phyloP scores from a whole-genome alignment of 2,797 vertebrate genomes.

The Molossus alvarezi region DNA sequence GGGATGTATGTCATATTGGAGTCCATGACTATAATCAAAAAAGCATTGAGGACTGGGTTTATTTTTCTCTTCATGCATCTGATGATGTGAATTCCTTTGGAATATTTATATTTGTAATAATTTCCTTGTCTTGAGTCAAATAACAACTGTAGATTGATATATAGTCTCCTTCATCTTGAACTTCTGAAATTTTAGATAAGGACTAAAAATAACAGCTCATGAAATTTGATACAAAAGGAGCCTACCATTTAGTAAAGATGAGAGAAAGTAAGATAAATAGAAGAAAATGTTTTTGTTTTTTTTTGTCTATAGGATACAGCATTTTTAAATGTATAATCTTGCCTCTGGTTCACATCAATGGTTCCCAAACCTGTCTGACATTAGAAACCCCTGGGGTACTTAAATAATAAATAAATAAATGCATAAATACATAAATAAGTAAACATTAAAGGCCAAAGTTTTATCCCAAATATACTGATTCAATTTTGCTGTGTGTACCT shows the following conservation, averaged over 20 bases:
- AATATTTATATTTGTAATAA: not conserved
- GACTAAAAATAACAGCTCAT: not conserved
- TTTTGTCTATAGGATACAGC: not conserved
- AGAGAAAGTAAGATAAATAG: not conserved
- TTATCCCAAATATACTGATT: not conserved
- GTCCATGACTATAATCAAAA: not conserved
- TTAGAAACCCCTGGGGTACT: not conserved
- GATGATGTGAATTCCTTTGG: not conserved
- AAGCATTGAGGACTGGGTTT: not conserved
- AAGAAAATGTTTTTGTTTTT: not conserved
- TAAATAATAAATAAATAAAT: not conserved
- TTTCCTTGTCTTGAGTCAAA: not conserved
- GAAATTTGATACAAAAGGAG: not conserved
- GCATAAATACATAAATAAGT: not conserved
- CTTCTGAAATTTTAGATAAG: constrained; percentile 38
- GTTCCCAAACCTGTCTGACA: not conserved
- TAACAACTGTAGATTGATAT: not conserved
- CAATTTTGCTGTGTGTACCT: not conserved
- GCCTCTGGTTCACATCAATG: not conserved
- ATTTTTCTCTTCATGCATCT: constrained; percentile 13
- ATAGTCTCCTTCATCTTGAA: not conserved
- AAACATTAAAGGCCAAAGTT: not conserved
- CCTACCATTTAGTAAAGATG: constrained; percentile 18
- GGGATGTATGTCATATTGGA: not conserved
- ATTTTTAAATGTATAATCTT: not conserved